Evolutionary conservation across 2,113 vertebrate species (phyloP).

Genomic region (Xiphorhynchus elegans): DNA sequence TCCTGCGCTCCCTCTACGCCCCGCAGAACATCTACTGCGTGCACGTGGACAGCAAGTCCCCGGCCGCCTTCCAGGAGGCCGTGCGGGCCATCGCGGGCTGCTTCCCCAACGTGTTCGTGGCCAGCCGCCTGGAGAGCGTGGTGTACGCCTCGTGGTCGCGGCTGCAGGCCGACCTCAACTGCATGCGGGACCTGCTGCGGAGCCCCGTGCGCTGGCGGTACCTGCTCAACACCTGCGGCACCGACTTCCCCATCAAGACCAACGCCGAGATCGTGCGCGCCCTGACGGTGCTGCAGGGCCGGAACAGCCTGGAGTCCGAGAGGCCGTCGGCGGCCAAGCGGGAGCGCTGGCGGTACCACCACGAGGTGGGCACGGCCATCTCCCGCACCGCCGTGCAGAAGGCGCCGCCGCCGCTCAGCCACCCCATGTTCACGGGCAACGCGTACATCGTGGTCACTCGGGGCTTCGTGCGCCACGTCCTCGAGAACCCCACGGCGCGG

Average conservation of each 20-base stretch:
- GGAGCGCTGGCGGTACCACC: slow-evolving; percentile 80
- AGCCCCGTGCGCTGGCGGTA: slow-evolving; percentile 84
- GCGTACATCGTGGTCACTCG: slow-evolving; percentile 85
- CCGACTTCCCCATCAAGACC: slow-evolving; percentile 94
- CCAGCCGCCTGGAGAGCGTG: slow-evolving; percentile 80
- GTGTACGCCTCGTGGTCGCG: slow-evolving; percentile 90
- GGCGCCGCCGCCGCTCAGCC: slow-evolving; percentile 75
- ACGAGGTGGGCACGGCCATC: slow-evolving; percentile 23
- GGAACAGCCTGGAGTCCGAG: slow-evolving; percentile 88
- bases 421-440: slow-evolving; percentile 85
- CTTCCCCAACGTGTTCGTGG: slow-evolving; percentile 90
- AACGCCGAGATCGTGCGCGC: slow-evolving; percentile 83
- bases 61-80: slow-evolving; percentile 72
- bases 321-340: slow-evolving; percentile 65
- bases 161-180: slow-evolving; percentile 93
- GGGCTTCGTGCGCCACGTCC: slow-evolving; percentile 82
- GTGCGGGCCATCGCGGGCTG: slow-evolving; percentile 82
- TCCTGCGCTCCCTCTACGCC: slow-evolving; percentile 83
- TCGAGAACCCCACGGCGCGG: slow-evolving; percentile 62
- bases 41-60: slow-evolving; percentile 84
- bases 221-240: slow-evolving; percentile 89
- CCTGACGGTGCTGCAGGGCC: slow-evolving; percentile 81
- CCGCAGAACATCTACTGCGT: slow-evolving; percentile 94
- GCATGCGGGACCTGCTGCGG: slow-evolving; percentile 86
- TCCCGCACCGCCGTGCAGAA: slow-evolving; percentile 41